Conservation (phyloP, 2,113 vertebrate genomes). For the Chaetops frenatus region DNA sequence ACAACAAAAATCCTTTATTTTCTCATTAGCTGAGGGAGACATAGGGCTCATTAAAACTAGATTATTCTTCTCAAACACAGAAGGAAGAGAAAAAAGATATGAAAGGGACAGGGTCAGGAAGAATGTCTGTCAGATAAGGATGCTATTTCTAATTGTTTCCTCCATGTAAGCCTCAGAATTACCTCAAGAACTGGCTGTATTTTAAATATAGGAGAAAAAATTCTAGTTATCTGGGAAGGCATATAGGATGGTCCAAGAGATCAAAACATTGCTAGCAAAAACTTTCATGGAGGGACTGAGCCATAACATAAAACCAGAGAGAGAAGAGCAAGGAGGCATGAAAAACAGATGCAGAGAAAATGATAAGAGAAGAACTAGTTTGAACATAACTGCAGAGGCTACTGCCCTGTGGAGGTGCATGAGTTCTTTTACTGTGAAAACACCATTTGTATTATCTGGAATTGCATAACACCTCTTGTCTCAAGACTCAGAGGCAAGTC, state of each 20-base stretch:
- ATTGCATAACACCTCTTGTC: not conserved
- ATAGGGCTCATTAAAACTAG: not conserved
- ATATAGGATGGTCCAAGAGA: not conserved
- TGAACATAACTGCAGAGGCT: rapidly evolving
- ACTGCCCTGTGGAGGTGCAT: not conserved
- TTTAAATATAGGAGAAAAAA: not conserved
- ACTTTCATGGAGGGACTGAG: not conserved
- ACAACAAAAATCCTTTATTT: not conserved
- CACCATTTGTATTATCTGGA: not conserved
- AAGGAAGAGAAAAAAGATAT: not conserved
- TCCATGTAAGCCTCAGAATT: not conserved
- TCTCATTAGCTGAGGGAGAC: not conserved
- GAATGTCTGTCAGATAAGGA: not conserved
- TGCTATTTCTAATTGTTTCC: not conserved
- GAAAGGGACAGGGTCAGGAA: not conserved
- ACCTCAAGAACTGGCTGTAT: not conserved
- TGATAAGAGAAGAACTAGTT: not conserved
- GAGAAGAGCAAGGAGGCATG: not conserved
- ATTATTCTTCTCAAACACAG: not conserved
- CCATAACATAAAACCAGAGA: not conserved
- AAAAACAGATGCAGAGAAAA: not conserved
- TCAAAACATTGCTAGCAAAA: not conserved
- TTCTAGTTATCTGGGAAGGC: not conserved
- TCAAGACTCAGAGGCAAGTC: not conserved
- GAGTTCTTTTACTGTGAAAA: not conserved